Conservation (phyloP, 2,113 vertebrate species). For the Acanthochromis polyacanthus region DNA sequence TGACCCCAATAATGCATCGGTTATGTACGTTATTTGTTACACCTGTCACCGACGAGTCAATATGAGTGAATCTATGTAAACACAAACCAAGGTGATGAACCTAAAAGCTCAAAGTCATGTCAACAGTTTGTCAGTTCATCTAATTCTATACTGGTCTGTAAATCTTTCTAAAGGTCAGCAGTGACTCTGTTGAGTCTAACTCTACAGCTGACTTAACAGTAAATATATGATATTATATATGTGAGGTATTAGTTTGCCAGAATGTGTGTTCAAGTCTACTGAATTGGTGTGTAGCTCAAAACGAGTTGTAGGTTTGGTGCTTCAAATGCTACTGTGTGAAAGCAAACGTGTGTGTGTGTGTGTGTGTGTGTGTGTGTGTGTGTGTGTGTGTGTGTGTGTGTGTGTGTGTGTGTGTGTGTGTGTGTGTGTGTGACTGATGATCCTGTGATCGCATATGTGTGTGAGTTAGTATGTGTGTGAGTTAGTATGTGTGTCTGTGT, state of each 20-base stretch:
- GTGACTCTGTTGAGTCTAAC: not conserved
- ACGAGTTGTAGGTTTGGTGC: not conserved
- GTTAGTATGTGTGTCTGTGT: constrained; percentile 21
- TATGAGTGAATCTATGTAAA: not conserved
- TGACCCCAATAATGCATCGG: too few species aligned
- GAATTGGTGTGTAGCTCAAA: too few species aligned
- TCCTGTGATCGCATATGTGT: not conserved
- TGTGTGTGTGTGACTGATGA: constrained; percentile 8
- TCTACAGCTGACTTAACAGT: not conserved
- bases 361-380: not conserved
- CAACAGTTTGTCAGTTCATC: not conserved
- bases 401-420: not conserved
- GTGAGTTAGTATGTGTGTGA: constrained; percentile 11
- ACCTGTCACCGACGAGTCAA: not conserved
- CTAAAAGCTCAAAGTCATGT: not conserved
- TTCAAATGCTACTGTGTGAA: not conserved
- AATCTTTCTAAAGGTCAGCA: not conserved
- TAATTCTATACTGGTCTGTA: not conserved
- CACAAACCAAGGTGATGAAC: not conserved
- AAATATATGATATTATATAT: too few species aligned
- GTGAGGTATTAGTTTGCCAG: too few species aligned
- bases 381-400: not conserved
- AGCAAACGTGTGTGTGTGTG: not conserved
- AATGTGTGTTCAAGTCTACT: too few species aligned
- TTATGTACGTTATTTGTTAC: too few species aligned